Percentiles rank a stretch among this genome's conserved stretches.
These are phyloP conservation scores for Streblospio benedicti DNA, from an alignment of 1,140 invertebrate genomes.

Conservation along the genomic window DNA sequence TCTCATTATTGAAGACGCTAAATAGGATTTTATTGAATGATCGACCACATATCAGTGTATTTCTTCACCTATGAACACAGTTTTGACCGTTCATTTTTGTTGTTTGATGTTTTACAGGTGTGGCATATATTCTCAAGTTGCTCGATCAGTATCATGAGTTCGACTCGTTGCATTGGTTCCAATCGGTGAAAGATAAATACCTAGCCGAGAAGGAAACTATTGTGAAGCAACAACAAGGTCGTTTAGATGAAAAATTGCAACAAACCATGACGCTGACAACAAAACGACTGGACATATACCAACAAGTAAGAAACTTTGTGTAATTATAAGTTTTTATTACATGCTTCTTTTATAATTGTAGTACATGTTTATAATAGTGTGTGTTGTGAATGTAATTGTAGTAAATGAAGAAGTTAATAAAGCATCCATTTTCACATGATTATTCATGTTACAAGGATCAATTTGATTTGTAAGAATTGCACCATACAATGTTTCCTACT, in stretches of 20 bases:
- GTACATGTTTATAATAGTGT: too few species aligned
- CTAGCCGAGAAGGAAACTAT: slow-evolving; percentile 54
- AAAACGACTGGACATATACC: slow-evolving; percentile 70
- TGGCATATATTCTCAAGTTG: slow-evolving; percentile 62
- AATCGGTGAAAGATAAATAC: slow-evolving; percentile 71
- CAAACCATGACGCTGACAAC: slow-evolving; percentile 88
- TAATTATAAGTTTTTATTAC: too few species aligned
- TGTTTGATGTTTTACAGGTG: slow-evolving; percentile 49
- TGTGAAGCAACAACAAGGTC: slow-evolving; percentile 36
- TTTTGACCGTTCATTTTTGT: slow-evolving; percentile 9
- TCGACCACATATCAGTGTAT: too few species aligned
- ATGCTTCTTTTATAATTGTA: too few species aligned
- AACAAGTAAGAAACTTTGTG: slow-evolving; percentile 54
- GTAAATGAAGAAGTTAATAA: too few species aligned
- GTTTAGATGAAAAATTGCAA: slow-evolving; percentile 80
- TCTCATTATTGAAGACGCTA: too few species aligned
- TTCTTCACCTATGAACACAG: slow-evolving; percentile 1
- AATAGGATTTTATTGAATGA: too few species aligned
- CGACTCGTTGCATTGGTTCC: slow-evolving; percentile 92
- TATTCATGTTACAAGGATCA: too few species aligned
- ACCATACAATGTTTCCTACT: too few species aligned
- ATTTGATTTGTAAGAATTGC: too few species aligned
- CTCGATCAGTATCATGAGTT: slow-evolving; percentile 66
- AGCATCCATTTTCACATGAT: too few species aligned
- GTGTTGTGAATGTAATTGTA: too few species aligned